These are phyloP conservation scores for Strigamia crassipes DNA, from an alignment of 2,888 invertebrate species.

Conservation along the genomic window DNA sequence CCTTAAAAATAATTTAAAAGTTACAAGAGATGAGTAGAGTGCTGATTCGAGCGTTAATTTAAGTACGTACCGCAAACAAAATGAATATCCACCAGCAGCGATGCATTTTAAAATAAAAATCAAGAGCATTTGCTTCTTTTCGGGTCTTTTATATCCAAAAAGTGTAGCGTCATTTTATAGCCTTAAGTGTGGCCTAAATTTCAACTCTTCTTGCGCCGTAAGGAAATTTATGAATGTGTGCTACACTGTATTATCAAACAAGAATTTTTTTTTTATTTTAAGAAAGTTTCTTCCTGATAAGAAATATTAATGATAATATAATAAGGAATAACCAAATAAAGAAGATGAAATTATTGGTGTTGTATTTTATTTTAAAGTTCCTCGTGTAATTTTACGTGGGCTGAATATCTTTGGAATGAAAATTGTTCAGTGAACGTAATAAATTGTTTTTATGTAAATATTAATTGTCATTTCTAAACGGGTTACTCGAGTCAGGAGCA, in stretches of 20 bases:
- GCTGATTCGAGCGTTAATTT: not conserved
- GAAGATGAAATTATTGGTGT: too few species aligned
- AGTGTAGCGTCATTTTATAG: not conserved
- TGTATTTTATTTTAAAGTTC: too few species aligned
- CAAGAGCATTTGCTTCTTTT: not conserved
- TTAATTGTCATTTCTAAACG: not conserved
- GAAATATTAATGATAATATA: not conserved
- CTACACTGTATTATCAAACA: not conserved
- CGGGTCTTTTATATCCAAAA: not conserved
- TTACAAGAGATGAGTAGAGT: not conserved
- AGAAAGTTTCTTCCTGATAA: not conserved
- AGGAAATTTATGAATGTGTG: conserved; percentile 2
- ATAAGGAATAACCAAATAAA: too few species aligned
- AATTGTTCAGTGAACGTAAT: too few species aligned
- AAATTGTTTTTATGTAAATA: not conserved
- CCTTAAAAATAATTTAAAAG: not conserved
- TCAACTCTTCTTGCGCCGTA: not conserved
- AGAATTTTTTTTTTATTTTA: not conserved
- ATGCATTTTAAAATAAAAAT: not conserved
- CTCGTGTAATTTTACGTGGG: too few species aligned
- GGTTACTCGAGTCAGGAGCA: not conserved
- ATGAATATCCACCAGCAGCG: not conserved
- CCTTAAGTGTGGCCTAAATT: conserved; percentile 2
- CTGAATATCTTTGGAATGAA: too few species aligned
- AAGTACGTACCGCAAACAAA: not conserved